These are phyloP conservation scores for Drosophila prostipennis DNA, from an alignment of 2,888 invertebrate species.

Conservation along the genomic window DNA sequence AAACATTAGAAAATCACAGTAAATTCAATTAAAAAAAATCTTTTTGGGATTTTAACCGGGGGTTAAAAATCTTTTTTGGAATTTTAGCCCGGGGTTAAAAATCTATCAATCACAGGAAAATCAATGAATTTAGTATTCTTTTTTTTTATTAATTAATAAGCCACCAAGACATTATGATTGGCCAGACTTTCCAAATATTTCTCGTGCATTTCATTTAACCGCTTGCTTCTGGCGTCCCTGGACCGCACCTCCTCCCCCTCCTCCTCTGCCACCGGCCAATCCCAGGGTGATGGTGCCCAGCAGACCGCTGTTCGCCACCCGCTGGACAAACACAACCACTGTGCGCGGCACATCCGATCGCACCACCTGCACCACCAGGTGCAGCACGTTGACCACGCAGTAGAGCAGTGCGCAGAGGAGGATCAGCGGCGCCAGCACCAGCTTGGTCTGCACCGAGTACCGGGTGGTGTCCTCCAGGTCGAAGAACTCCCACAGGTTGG, in stretches of 20 bases:
- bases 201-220: not conserved
- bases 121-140: not conserved
- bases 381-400: constrained; percentile 57
- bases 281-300: constrained; percentile 21
- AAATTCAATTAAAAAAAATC: not conserved
- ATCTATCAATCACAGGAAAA: not conserved
- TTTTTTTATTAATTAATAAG: not conserved
- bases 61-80: not conserved
- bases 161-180: not conserved
- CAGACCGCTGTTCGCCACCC: constrained; percentile 25
- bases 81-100: not conserved
- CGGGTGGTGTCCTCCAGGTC: constrained; percentile 64
- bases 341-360: constrained; percentile 62
- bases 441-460: constrained; percentile 61
- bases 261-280: constrained; percentile 2
- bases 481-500: constrained; percentile 68
- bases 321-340: constrained; percentile 60
- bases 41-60: not conserved
- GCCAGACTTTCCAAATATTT: too few species aligned
- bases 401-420: constrained; percentile 59
- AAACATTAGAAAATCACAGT: not conserved
- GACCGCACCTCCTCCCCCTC: not conserved
- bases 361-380: constrained; percentile 53
- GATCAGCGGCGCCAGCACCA: constrained; percentile 69
- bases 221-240: constrained; percentile 4